Conservation (phyloP, 2,797 vertebrate species). For the Melanotaenia maccullochi region DNA sequence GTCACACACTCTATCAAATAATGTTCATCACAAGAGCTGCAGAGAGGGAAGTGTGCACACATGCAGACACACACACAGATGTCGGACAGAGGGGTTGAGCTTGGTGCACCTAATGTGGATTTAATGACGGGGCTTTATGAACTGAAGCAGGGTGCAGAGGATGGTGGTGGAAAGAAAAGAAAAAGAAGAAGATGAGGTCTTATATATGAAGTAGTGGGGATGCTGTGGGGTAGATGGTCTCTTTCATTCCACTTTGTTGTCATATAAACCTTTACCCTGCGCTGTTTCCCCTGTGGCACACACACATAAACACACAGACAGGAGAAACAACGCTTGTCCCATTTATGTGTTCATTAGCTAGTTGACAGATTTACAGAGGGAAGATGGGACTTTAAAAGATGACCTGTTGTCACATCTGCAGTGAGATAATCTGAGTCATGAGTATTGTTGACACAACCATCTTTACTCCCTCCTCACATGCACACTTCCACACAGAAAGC, state of each 20-base stretch:
- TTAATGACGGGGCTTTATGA: conserved; percentile 80
- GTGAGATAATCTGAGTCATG: conserved; percentile 80
- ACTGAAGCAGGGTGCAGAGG: conserved; percentile 59
- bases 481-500: conserved; percentile 16
- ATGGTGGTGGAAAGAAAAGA: conserved; percentile 46
- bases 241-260: conserved; percentile 40
- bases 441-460: conserved; percentile 73
- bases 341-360: conserved; percentile 75
- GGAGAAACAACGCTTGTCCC: conserved; percentile 52
- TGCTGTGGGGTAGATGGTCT: conserved; percentile 38
- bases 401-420: conserved; percentile 83
- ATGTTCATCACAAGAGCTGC: conserved; percentile 67
- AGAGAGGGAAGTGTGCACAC: conserved; percentile 32
- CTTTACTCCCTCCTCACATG: conserved; percentile 41
- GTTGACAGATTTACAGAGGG: conserved; percentile 74
- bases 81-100: conserved; percentile 60
- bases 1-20: conserved; percentile 74
- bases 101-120: conserved; percentile 77
- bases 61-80: conserved; percentile 14
- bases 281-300: conserved; percentile 20
- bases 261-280: conserved; percentile 34
- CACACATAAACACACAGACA: conserved; percentile 22
- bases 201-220: conserved; percentile 23
- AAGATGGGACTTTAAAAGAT: conserved; percentile 77
- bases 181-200: conserved; percentile 23